phyloP scores from a whole-genome alignment of 2,797 vertebrate genomes.

The Spheniscus humboldti region DNA sequence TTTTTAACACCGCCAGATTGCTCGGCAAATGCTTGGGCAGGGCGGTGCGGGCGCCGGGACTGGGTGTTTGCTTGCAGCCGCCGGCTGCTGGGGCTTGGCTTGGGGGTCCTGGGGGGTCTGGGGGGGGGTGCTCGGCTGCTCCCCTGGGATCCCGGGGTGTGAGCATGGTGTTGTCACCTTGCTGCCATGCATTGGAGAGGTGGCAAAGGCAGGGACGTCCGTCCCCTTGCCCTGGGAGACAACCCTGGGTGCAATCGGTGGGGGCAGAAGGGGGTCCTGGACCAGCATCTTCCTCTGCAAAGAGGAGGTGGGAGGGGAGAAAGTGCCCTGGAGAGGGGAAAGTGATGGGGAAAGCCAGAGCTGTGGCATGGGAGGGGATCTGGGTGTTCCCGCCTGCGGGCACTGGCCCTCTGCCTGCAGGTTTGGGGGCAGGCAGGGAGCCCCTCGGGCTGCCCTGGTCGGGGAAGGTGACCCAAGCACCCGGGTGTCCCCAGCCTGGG shows the following conservation, averaged over 20 bases:
- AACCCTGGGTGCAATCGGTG: neutral
- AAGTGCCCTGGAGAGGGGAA: neutral
- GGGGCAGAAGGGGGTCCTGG: neutral
- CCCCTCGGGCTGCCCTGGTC: neutral
- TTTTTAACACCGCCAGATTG: slow-evolving; percentile 26
- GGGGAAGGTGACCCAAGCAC: neutral
- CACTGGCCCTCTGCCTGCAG: neutral
- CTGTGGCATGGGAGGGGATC: neutral
- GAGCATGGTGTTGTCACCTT: neutral
- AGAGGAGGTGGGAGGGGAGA: too few species aligned
- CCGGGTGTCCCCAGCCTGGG: neutral
- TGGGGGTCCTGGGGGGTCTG: neutral
- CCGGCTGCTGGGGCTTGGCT: neutral
- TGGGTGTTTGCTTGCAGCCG: neutral
- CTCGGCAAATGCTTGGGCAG: neutral
- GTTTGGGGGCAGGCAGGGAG: neutral
- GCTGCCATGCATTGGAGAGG: neutral
- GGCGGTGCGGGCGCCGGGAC: neutral
- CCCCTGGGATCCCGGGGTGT: neutral
- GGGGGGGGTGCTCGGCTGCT: neutral
- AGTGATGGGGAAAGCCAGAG: neutral
- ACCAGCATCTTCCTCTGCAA: neutral
- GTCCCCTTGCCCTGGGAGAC: neutral
- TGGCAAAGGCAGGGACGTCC: neutral
- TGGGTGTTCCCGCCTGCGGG: neutral